Evolutionary conservation across 2,888 invertebrate species (phyloP).

Genomic region (Hypena proboscidalis): DNA sequence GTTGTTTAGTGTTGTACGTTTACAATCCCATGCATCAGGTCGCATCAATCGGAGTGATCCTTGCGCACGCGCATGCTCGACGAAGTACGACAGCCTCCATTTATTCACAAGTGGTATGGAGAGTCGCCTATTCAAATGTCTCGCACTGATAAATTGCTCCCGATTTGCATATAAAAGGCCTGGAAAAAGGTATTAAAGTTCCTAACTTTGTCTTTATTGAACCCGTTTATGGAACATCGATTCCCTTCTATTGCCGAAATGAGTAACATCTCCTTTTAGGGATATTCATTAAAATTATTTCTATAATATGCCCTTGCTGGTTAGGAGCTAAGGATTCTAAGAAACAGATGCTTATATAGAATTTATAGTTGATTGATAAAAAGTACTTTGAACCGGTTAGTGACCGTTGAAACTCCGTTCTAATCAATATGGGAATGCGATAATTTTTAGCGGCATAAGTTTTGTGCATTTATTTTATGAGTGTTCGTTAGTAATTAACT

Average conservation of each 20-base stretch:
- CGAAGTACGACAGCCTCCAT: slow-evolving; percentile 47
- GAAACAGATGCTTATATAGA: no score
- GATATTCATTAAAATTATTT: slow-evolving; percentile 21
- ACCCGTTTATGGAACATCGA: slow-evolving; percentile 51
- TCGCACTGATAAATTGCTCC: slow-evolving; percentile 73
- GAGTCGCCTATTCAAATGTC: slow-evolving; percentile 76
- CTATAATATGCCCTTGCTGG: no score
- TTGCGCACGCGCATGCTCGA: slow-evolving; percentile 37
- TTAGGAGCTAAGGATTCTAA: no score
- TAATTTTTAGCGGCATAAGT: no score
- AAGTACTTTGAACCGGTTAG: no score
- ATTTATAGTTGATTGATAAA: no score
- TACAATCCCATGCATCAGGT: slow-evolving; percentile 52
- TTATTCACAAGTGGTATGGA: slow-evolving; percentile 59
- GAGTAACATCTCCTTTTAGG: slow-evolving; percentile 26
- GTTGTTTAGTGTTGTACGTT: slow-evolving; percentile 43
- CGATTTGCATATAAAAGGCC: slow-evolving; percentile 76
- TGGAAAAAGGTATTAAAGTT: slow-evolving; percentile 59
- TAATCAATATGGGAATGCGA: no score
- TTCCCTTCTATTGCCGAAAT: slow-evolving; percentile 40
- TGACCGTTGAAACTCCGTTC: no score
- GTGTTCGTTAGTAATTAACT: no score
- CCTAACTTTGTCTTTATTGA: slow-evolving; percentile 63
- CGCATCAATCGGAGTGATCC: slow-evolving; percentile 48
- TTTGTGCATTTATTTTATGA: no score